Evolutionary conservation across 1,140 invertebrate genomes (phyloP).

Genomic region (Macrobrachium nipponense): DNA sequence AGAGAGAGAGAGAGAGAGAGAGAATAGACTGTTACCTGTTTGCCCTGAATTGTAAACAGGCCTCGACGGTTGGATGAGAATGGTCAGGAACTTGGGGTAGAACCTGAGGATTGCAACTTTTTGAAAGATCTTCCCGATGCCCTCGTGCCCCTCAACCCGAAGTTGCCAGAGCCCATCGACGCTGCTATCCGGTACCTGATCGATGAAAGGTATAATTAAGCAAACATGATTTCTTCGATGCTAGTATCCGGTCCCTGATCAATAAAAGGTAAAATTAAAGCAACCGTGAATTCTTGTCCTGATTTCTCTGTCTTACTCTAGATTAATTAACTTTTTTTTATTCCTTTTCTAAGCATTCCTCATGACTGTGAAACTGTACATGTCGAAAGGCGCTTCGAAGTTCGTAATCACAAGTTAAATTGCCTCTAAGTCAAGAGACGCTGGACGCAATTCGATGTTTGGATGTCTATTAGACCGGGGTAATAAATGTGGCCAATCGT

Average conservation of each 20-base stretch:
- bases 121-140: conserved; percentile 67
- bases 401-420: too few relatives aligned
- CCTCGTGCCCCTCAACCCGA: conserved; percentile 68
- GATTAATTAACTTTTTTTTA: too few relatives aligned
- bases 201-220: neutral
- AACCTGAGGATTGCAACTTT: conserved; percentile 67
- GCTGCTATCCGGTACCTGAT: conserved; percentile 36
- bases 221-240: neutral
- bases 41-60: conserved; percentile 69
- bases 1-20: conserved; percentile 26
- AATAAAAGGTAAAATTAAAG: neutral
- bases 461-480: too few relatives aligned
- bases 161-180: conserved; percentile 67
- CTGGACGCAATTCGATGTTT: too few relatives aligned
- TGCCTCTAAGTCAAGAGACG: too few relatives aligned
- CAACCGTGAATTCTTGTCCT: too few relatives aligned
- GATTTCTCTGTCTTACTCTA: too few relatives aligned
- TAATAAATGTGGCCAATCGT: too few relatives aligned
- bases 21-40: conserved; percentile 65
- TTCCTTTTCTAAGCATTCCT: too few relatives aligned
- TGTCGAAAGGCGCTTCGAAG: too few relatives aligned
- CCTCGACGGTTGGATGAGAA: conserved; percentile 70
- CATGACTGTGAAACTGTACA: too few relatives aligned
- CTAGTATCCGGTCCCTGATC: conserved; percentile 37
- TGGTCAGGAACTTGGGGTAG: conserved; percentile 69